phyloP scores from a whole-genome alignment of 2,113 vertebrate genomes.

The Lates calcarifer region DNA sequence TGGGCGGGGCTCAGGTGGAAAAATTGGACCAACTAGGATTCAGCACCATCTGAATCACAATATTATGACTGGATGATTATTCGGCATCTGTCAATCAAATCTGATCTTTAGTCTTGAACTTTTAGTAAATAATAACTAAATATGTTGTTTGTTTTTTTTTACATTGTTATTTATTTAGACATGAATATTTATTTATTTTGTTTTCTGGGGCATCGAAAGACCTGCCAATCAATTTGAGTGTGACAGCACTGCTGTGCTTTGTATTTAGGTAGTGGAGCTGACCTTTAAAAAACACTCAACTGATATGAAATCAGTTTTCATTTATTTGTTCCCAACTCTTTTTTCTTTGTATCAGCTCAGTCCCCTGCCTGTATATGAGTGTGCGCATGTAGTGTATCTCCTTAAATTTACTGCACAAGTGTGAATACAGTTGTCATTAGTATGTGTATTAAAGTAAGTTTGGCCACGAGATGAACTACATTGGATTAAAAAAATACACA shows the following conservation, averaged over 20 bases:
- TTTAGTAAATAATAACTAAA: neutral
- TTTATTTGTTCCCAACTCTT: constrained; percentile 8
- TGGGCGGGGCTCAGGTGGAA: neutral
- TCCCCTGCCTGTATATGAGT: constrained; percentile 2
- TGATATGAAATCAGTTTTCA: constrained; percentile 6
- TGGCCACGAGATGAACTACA: constrained; percentile 65
- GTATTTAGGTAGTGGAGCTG: neutral
- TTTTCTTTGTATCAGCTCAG: constrained; percentile 1
- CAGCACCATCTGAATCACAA: neutral
- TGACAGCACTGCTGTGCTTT: neutral
- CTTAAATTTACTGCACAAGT: constrained; percentile 29
- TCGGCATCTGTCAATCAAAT: neutral
- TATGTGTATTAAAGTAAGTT: constrained; percentile 62
- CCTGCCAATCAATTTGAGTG: neutral
- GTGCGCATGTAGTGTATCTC: neutral
- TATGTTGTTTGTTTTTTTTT: neutral
- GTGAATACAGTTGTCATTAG: constrained; percentile 47
- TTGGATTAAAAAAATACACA: constrained; percentile 66
- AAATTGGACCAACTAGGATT: neutral
- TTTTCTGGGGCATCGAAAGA: neutral
- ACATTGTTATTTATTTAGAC: neutral
- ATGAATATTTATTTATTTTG: neutral
- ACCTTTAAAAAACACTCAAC: constrained; percentile 27
- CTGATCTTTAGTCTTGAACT: neutral
- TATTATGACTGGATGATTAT: neutral